Evolutionary conservation across 1,140 invertebrate species (phyloP), one percentile per base, ranked within the genome.

Genomic region (Eumaeus atala): DNA sequence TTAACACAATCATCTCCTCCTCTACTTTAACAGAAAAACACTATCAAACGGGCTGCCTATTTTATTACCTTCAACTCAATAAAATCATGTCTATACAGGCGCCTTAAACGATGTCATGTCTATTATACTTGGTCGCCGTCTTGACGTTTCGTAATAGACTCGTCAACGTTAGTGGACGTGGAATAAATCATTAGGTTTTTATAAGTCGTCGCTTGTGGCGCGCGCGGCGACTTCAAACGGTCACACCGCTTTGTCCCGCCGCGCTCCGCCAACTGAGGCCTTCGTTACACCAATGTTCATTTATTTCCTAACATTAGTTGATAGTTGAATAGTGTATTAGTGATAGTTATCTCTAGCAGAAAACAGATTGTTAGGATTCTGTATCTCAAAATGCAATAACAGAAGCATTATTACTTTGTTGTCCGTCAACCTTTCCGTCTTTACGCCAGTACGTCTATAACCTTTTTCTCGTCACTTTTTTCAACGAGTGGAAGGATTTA

Each of bases 171-270:
- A 75, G 69, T 70, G 58, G 62, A 61, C 59, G 49, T 63, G 61
- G 64, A 67, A 76, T 80, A 83, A 83, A 83, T 78, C 75, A 78
- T 76, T 70, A 59, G 52, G 74, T 80, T 83, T 78, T 83, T 79
- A 80, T 80, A 74, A 75, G 72, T 65, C 79, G 78, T 72, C 76
- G 74, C 68, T 68, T 77, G 66, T 53, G 69, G 53, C 54, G 58
- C 40, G 65, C 51, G 2, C 77, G 75, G 74, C 67, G 51, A 62
- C 56, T 54, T 77, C 74, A 79, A 81, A 80, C 64, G 42, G 51
- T 35, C 14, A 33, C 48, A 54, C 48, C 40, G 21, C 69, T 72
- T 77, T 78, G 70, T 69, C 44, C 49, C 58, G 66, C 66, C 70
- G 66, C 69, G 38, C 67, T 59, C 62, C 61, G 55, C n/a, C n/a